Percentiles rank a stretch among this genome's conserved stretches.
phyloP scores from a whole-genome alignment of 2,113 vertebrate species.

The Vireo altiloquus region DNA sequence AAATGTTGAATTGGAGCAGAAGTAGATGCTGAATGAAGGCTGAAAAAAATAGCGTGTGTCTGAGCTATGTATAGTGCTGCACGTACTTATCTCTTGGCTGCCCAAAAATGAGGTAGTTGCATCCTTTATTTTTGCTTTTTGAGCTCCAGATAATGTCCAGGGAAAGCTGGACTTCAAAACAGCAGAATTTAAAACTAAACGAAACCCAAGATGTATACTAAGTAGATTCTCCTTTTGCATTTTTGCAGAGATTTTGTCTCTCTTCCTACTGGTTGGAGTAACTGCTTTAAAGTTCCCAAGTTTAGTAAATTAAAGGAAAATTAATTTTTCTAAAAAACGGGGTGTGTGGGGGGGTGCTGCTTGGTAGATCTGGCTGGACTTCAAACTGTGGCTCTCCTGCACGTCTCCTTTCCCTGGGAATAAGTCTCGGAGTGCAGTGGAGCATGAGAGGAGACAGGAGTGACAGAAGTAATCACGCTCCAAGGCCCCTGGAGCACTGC shows the following conservation, averaged over 20 bases:
- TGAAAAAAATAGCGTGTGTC: background rate
- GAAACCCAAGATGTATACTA: fast-evolving
- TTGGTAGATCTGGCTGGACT: background rate
- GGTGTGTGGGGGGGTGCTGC: background rate
- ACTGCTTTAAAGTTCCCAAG: background rate
- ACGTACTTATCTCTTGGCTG: background rate
- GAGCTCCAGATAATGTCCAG: background rate
- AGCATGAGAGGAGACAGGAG: background rate
- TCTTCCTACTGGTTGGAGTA: background rate
- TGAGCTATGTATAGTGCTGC: background rate
- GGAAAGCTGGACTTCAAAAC: background rate
- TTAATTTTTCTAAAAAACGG: background rate
- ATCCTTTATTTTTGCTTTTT: background rate
- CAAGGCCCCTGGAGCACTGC: background rate
- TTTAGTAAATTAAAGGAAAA: background rate
- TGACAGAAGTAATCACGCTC: background rate
- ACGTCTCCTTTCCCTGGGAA: background rate
- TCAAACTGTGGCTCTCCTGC: background rate
- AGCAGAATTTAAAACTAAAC: background rate
- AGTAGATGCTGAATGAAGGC: conserved; percentile 23
- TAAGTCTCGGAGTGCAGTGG: background rate
- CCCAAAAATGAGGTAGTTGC: background rate
- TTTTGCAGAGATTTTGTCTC: background rate
- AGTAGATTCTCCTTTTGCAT: background rate
- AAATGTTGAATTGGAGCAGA: conserved; percentile 37